phyloP scores from a whole-genome alignment of 2,113 vertebrate genomes.

The Casuarius casuarius region DNA sequence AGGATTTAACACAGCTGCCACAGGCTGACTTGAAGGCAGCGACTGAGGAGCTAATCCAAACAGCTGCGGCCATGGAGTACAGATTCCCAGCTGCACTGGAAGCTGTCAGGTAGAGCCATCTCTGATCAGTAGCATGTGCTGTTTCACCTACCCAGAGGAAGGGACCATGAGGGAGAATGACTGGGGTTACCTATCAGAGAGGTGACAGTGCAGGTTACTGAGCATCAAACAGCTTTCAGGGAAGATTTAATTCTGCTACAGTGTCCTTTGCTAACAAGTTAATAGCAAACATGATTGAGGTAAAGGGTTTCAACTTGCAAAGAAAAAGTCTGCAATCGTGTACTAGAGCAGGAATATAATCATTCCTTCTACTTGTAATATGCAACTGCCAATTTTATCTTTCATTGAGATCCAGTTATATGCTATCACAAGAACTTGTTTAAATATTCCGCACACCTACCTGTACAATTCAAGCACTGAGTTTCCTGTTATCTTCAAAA shows the following conservation, averaged over 20 bases:
- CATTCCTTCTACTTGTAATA: neutral
- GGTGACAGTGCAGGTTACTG: neutral
- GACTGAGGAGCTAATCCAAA: neutral
- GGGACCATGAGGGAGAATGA: neutral
- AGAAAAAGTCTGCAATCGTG: neutral
- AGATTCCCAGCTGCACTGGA: neutral
- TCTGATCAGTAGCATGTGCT: neutral
- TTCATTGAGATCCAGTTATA: neutral
- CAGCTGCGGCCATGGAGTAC: neutral
- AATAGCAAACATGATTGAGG: neutral
- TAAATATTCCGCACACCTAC: neutral
- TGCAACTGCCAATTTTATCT: neutral
- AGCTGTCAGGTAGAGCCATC: neutral
- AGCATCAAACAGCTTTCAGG: neutral
- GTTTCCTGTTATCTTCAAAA: neutral
- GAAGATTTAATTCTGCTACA: neutral
- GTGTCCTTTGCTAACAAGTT: neutral
- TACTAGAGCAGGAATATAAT: neutral
- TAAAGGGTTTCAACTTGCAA: neutral
- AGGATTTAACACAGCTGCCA: neutral
- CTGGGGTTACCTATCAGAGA: neutral
- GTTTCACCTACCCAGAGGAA: neutral
- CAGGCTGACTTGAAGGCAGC: neutral
- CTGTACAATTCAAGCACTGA: neutral
- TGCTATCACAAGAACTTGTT: neutral